Percentiles rank a stretch among this genome's conserved stretches.
These are phyloP conservation scores for Zoanthus solanderi DNA, from an alignment of 92 coral and sea anemone species.

Conservation along the genomic window DNA sequence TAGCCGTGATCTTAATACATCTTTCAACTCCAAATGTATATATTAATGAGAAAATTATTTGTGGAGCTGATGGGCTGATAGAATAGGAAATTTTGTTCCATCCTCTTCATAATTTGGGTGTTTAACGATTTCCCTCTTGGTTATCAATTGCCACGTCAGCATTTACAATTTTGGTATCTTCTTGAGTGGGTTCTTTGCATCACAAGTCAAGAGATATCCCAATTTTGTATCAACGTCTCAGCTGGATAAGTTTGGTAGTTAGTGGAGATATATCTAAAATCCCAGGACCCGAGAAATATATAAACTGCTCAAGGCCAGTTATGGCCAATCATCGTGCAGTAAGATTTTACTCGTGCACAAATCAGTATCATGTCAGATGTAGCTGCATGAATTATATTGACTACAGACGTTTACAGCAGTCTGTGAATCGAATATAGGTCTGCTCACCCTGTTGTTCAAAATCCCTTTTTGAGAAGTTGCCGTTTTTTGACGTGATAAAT, in stretches of 20 bases:
- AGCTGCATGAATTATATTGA: conserved; percentile 33
- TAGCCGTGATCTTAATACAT: too few species aligned
- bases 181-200: neutral
- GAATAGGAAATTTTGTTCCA: too few species aligned
- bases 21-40: too few species aligned
- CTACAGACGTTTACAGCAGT: conserved; percentile 8
- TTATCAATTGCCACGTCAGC: too few species aligned
- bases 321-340: neutral
- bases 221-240: neutral
- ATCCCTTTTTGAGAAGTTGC: neutral
- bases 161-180: too few species aligned
- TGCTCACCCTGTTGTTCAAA: neutral
- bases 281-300: neutral
- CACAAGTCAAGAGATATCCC: neutral
- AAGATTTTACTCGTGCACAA: neutral
- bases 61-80: too few species aligned
- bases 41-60: too few species aligned
- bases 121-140: too few species aligned
- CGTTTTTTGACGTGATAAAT: neutral
- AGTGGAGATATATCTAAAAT: neutral
- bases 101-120: too few species aligned
- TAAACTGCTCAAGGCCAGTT: neutral
- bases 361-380: conserved; percentile 15
- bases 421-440: neutral
- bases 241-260: neutral